Conservation (phyloP, 2,888 invertebrate genomes). For the Rhamnusium bicolor region DNA sequence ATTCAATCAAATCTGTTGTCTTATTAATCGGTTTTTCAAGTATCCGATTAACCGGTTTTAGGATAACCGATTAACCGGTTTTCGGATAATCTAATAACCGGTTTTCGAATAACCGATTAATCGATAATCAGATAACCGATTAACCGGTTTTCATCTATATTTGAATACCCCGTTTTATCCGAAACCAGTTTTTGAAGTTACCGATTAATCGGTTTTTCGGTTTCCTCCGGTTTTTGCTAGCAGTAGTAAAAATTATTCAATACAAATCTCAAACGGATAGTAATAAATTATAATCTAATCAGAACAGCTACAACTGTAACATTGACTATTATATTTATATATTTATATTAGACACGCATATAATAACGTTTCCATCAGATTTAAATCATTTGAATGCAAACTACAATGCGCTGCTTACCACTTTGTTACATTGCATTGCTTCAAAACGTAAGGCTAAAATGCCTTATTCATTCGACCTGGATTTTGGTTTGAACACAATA, state of each 20-base stretch:
- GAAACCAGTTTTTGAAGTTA: too few species aligned
- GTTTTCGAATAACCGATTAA: too few species aligned
- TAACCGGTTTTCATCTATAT: too few species aligned
- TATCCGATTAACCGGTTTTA: too few species aligned
- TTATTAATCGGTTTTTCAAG: too few species aligned
- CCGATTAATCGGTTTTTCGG: too few species aligned
- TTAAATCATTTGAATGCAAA: conserved; percentile 37
- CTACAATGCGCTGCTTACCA: conserved; percentile 28
- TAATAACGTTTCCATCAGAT: conserved; percentile 38
- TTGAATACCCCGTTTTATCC: too few species aligned
- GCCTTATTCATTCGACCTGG: conserved; percentile 36
- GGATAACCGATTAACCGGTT: too few species aligned
- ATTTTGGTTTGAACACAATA: conserved; percentile 38
- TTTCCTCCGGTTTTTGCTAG: too few species aligned
- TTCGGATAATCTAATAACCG: too few species aligned
- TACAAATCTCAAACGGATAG: neutral
- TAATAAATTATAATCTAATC: neutral
- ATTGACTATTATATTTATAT: conserved; percentile 36
- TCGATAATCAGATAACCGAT: too few species aligned
- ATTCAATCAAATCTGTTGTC: too few species aligned
- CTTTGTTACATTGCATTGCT: conserved; percentile 7
- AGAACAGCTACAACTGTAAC: conserved; percentile 28
- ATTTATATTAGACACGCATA: conserved; percentile 40
- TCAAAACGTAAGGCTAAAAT: conserved; percentile 36
- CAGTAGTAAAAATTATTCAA: neutral